Evolutionary conservation across 2,888 invertebrate genomes (phyloP).

Genomic region (Epinotia nisella): DNA sequence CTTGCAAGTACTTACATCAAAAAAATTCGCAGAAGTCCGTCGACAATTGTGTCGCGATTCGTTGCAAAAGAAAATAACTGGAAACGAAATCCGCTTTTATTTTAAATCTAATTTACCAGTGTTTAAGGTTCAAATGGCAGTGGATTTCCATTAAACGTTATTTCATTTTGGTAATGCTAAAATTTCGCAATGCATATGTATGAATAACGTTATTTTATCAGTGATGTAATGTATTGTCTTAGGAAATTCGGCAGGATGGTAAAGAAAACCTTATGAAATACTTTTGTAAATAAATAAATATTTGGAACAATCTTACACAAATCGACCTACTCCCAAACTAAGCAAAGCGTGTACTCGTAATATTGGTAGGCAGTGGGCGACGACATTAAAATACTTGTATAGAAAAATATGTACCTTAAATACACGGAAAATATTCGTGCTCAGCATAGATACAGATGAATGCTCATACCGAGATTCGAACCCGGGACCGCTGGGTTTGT

Average conservation of each 20-base stretch:
- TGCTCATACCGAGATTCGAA: too few species aligned
- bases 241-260: neutral
- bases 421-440: too few species aligned
- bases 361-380: too few species aligned
- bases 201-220: neutral
- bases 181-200: constrained; percentile 34
- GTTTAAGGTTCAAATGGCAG: neutral
- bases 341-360: too few species aligned
- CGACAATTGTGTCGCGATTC: neutral
- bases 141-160: neutral
- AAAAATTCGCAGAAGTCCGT: neutral
- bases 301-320: too few species aligned
- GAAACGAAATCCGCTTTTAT: neutral
- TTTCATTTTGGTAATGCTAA: neutral
- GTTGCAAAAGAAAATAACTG: constrained; percentile 3
- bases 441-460: too few species aligned
- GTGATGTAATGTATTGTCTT: neutral
- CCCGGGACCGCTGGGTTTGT: too few species aligned
- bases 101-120: neutral
- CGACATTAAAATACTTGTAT: too few species aligned
- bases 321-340: too few species aligned
- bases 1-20: neutral
- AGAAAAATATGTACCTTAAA: too few species aligned
- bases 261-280: neutral
- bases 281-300: neutral